These are phyloP conservation scores for Hipparchia sbordonii DNA, from an alignment of 2,888 invertebrate species.

Conservation along the genomic window DNA sequence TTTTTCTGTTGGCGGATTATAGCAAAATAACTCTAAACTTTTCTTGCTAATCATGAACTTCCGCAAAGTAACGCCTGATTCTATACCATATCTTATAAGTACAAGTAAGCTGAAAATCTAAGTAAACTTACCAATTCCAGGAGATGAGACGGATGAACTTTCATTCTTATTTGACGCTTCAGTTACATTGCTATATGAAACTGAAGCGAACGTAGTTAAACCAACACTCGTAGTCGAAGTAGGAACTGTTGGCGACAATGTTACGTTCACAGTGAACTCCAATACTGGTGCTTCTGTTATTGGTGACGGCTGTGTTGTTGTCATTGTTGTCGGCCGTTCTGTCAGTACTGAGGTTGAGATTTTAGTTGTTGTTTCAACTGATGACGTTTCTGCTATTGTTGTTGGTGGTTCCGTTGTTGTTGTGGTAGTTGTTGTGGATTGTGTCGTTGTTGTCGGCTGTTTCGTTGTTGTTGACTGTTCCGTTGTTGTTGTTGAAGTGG, in stretches of 20 bases:
- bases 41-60: too few species aligned
- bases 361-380: conserved; percentile 51
- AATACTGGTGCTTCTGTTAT: conserved; percentile 48
- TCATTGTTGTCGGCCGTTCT: conserved; percentile 34
- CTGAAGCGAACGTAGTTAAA: conserved; percentile 21
- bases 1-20: too few species aligned
- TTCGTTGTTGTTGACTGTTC: conserved; percentile 47
- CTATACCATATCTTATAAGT: too few species aligned
- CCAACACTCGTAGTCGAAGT: conserved; percentile 57
- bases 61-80: too few species aligned
- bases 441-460: conserved; percentile 44
- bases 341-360: conserved; percentile 37
- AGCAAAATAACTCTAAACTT: too few species aligned
- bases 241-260: conserved; percentile 55
- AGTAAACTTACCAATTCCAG: conserved; percentile 39
- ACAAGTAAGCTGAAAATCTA: neutral
- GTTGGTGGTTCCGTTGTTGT: conserved; percentile 44
- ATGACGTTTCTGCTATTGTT: conserved; percentile 44
- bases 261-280: conserved; percentile 71
- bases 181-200: conserved; percentile 49
- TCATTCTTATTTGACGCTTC: conserved; percentile 29
- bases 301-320: conserved; percentile 30
- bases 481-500: conserved; percentile 48
- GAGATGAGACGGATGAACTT: conserved; percentile 36
- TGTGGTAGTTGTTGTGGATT: conserved; percentile 47